phyloP scores from a whole-genome alignment of 2,113 vertebrate species.

The Labeo catla region DNA sequence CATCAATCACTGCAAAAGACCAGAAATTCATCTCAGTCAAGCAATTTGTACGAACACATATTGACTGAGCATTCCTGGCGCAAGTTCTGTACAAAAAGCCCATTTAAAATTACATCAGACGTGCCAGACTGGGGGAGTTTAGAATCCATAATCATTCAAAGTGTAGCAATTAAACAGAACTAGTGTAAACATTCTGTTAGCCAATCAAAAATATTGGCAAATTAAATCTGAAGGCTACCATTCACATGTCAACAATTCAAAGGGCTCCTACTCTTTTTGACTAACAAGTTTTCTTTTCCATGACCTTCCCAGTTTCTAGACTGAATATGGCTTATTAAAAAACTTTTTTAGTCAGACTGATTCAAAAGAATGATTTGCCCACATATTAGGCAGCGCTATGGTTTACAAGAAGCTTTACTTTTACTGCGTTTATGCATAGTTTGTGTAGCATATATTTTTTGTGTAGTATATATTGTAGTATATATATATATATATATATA shows the following conservation, averaged over 20 bases:
- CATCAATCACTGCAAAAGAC: constrained; percentile 86
- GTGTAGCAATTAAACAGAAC: neutral
- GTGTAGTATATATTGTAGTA: no score
- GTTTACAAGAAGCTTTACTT: no score
- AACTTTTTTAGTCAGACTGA: neutral
- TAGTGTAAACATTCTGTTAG: constrained; percentile 1
- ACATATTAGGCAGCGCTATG: no score
- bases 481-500: no score
- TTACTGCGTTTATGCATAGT: no score
- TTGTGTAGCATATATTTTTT: no score
- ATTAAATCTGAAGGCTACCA: neutral
- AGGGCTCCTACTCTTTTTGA: neutral
- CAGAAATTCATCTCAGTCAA: constrained; percentile 6
- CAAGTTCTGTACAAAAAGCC: neutral
- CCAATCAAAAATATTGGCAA: constrained; percentile 1
- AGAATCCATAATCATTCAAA: neutral
- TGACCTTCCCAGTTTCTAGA: neutral
- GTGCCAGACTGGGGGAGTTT: neutral
- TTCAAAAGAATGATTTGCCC: neutral
- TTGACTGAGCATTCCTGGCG: neutral
- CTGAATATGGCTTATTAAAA: neutral
- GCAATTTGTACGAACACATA: neutral
- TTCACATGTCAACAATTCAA: neutral
- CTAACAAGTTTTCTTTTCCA: neutral
- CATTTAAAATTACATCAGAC: neutral